Evolutionary conservation across 2,888 invertebrate genomes (phyloP).

Genomic region (Zygogramma bicolorata): DNA sequence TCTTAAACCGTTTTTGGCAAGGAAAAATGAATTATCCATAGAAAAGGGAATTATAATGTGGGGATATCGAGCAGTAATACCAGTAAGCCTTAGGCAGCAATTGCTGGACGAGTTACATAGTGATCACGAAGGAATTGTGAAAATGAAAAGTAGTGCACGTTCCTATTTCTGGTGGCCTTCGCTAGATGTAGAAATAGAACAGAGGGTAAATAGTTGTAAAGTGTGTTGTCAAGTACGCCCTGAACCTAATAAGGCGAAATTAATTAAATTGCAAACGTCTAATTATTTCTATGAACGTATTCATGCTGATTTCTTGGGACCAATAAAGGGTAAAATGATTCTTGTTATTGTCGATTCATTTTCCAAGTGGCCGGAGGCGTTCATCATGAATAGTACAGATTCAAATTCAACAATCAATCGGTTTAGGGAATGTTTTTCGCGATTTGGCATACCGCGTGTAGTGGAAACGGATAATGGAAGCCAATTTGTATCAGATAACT

Average conservation of each 20-base stretch:
- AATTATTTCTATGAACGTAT: constrained; percentile 17
- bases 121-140: constrained; percentile 11
- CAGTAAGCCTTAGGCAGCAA: background rate
- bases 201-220: background rate
- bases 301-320: constrained; percentile 29
- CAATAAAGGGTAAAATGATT: constrained; percentile 20
- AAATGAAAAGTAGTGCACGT: constrained; percentile 6
- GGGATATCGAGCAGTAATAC: background rate
- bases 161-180: background rate
- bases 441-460: constrained; percentile 11
- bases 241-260: constrained; percentile 12
- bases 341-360: constrained; percentile 26
- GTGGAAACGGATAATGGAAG: constrained; percentile 13
- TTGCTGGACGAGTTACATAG: background rate
- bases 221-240: constrained; percentile 8
- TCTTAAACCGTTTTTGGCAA: background rate
- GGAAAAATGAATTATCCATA: background rate
- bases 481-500: constrained; percentile 14
- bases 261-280: background rate
- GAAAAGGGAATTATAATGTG: background rate
- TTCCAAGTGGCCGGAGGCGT: constrained; percentile 25
- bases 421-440: constrained; percentile 13
- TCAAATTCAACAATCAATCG: background rate
- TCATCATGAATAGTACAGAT: constrained; percentile 16
- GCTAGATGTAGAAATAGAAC: constrained; percentile 4